Evolutionary conservation across 2,113 vertebrate genomes (phyloP), one percentile per base, ranked within the genome.

Genomic region (Saccopteryx leptura): DNA sequence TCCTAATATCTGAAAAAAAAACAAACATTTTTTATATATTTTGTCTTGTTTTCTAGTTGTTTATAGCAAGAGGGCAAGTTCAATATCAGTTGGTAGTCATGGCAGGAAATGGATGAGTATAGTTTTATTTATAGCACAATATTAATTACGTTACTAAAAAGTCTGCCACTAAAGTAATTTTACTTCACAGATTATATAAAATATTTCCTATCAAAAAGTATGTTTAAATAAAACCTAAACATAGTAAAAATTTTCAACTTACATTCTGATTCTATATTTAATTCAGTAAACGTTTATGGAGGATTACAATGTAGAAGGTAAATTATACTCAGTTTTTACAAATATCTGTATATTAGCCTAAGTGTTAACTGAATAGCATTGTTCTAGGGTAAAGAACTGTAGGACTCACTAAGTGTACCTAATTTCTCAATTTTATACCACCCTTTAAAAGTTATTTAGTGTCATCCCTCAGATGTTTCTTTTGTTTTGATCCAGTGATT

Each of bases 41-140:
- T 88, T 88, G 24, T 88, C 78, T 91, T 28, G 3, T 91, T 93
- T 76, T 96, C 54, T 88, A 46, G 65, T 85, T 97, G 71, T 91
- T 93, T 95, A 81, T 15, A 74, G 14, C 33, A 74, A 23, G 18
- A 95, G 28, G 28, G 9, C 24, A 91, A 81, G 31, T 88, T 91
- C 46, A 76, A 3, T 88, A 68, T 93, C 60, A 91, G 46, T 93
- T 84, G 60, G 69, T 91, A 68, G 18, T 93, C 72, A 48, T 89
- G 39, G 61, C 65, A 91, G 61, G 56, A 96, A 95, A 84, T 88
- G 52, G 18, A 91, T 93, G 83, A 52, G 26, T 85, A 5, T 15
- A 76, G 83, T 89, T 93, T 84, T 28, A 75, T 93, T 97, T 95
- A 91, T 93, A 94, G 74, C 26, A 87, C 33, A 68, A n/a, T 93